phyloP scores from a whole-genome alignment of 2,113 vertebrate genomes.

The Nannobrachium achirus region DNA sequence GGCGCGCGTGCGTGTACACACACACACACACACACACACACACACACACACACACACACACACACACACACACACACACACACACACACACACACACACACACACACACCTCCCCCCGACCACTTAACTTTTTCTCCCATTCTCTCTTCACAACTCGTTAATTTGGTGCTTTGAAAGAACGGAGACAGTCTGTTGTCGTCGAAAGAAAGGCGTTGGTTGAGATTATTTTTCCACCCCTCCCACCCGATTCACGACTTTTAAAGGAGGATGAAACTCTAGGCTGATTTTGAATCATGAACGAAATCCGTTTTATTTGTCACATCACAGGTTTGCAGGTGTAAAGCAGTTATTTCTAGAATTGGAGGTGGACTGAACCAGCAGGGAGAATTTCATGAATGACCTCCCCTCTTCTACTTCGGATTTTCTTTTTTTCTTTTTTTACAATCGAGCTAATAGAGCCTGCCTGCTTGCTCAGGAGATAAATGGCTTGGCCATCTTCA shows the following conservation, averaged over 20 bases:
- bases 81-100: not conserved
- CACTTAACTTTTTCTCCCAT: no score
- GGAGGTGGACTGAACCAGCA: no score
- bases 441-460: no score
- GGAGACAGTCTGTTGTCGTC: conserved; percentile 81
- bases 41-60: conserved; percentile 74
- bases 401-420: no score
- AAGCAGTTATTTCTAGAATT: no score
- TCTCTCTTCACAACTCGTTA: conserved; percentile 83
- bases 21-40: conserved; percentile 69
- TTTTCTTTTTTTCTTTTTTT: no score
- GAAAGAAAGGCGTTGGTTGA: conserved; percentile 29
- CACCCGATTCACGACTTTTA: conserved; percentile 31
- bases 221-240: not conserved
- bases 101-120: not conserved
- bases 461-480: no score
- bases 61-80: conserved; percentile 62
- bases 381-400: no score
- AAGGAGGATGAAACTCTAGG: no score
- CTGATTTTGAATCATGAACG: no score
- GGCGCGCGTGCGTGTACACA: conserved; percentile 80
- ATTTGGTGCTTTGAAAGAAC: conserved; percentile 91
- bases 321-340: no score
- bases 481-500: not conserved
- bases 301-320: no score